Conservation (phyloP, 2,797 vertebrate genomes). For the Nyctibius grandis region DNA sequence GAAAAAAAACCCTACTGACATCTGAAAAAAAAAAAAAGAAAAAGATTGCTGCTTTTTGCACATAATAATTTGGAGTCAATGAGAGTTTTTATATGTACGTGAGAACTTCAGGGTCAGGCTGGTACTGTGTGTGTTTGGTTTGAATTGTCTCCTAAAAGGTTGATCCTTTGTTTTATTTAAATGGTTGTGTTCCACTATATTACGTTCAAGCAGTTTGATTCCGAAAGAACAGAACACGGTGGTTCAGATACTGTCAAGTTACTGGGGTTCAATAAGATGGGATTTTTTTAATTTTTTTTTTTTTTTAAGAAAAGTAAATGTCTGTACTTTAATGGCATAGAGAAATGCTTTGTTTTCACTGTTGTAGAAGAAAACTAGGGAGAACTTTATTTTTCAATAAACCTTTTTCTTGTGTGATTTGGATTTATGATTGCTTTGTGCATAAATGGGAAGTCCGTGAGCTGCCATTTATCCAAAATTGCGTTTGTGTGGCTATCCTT, state of each 20-base stretch:
- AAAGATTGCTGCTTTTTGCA: neutral
- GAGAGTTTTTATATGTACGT: neutral
- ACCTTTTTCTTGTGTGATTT: constrained; percentile 88
- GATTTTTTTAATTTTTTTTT: neutral
- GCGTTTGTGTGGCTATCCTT: neutral
- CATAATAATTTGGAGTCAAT: neutral
- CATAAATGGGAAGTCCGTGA: neutral
- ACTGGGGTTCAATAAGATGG: constrained; percentile 29
- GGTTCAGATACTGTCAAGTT: constrained; percentile 50
- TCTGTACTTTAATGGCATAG: constrained; percentile 68
- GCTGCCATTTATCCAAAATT: neutral
- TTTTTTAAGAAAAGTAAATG: constrained; percentile 57
- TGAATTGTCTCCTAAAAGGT: neutral
- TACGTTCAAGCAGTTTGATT: constrained; percentile 60
- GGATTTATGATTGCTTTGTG: constrained; percentile 49
- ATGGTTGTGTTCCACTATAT: constrained; percentile 65
- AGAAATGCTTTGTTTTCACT: constrained; percentile 74
- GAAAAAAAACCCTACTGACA: neutral
- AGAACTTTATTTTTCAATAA: constrained; percentile 99
- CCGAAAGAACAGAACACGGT: constrained; percentile 30
- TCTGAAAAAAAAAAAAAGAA: neutral
- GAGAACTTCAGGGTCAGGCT: neutral
- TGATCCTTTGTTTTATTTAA: constrained; percentile 1
- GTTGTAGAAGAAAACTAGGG: constrained; percentile 86
- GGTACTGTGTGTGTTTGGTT: neutral